Evolutionary conservation across 2,113 vertebrate species (phyloP).

Genomic region (Typhlomys cinereus): DNA sequence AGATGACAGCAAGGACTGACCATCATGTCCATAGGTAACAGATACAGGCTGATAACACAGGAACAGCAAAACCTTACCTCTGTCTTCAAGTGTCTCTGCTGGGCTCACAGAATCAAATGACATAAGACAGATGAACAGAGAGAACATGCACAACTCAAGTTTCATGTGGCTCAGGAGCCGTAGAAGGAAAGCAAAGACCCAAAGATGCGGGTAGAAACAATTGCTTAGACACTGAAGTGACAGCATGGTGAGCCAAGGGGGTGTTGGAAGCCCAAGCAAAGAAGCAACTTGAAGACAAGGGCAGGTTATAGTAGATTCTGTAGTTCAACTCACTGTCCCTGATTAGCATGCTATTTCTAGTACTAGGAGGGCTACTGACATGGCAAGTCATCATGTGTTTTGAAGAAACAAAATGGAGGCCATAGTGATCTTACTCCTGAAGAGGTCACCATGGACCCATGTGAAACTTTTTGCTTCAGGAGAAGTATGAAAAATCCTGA

Average conservation of each 20-base stretch:
- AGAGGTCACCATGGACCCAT: not conserved
- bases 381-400: not conserved
- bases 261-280: not conserved
- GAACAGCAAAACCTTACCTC: not conserved
- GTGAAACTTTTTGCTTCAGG: not conserved
- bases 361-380: too few relatives aligned
- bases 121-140: not conserved
- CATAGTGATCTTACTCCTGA: not conserved
- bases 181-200: not conserved
- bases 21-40: too few relatives aligned
- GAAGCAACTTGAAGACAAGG: not conserved
- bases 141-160: not conserved
- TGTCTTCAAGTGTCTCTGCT: not conserved
- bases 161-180: not conserved
- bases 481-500: not conserved
- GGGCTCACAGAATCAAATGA: not conserved
- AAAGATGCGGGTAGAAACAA: too few relatives aligned
- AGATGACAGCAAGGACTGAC: too few relatives aligned
- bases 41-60: not conserved
- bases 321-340: not conserved
- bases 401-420: not conserved
- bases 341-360: not conserved
- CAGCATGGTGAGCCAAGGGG: not conserved
- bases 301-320: not conserved
- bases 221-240: not conserved